Base-by-base conservation (phyloP, 2,888 invertebrate genomes). In the Acrobasis consociella region DNA sequence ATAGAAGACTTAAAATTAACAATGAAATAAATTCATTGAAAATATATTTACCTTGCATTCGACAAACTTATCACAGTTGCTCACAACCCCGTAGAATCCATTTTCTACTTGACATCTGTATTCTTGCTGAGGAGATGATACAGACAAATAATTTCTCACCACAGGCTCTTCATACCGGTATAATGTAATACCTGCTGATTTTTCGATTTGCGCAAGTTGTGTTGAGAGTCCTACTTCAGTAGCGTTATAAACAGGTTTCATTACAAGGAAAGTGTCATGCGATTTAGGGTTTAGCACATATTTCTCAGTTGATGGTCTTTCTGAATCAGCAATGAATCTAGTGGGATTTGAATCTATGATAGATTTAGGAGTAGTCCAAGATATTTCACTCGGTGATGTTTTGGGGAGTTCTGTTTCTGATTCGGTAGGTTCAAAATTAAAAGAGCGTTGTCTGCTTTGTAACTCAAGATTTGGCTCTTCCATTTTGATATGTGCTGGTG, bases 31-130 rank as follows among this genome's bases (percentile, higher is more conserved):
- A 46, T 2, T 31, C 7, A 5, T 31, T 31, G 7, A 2, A 64
- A 46, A 5, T 46, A 11, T 49, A 62, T 53, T 82, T 77, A 87
- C 93, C 70, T 84, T 81, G 79, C 96, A 96, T 78, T 95, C 94
- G 64, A 95, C 87, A 76, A 94, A 96, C 42, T 93, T 93, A 75
- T 96, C 96, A 76, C 96, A 96, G 71, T 95, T 94, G 31, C 91
- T 92, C 0, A 93, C 75, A 3, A 94, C 87, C 0, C 73, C 93
- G 87, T 79, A 83, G 64, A 78, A 85, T 2, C 70, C 79, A 64
- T 82, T 70, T 31, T 42, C 62, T 49, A 67, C 59, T 49, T 55
- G 60, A 63, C 80, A 80, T 58, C 49, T 49, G 31, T n/a, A 49
- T 49, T 31, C 15, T 9, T 11, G 49, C 15, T n/a, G 22, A 10